Evolutionary conservation across 2,888 invertebrate species (phyloP).

Genomic region (Leptinotarsa haldemani): DNA sequence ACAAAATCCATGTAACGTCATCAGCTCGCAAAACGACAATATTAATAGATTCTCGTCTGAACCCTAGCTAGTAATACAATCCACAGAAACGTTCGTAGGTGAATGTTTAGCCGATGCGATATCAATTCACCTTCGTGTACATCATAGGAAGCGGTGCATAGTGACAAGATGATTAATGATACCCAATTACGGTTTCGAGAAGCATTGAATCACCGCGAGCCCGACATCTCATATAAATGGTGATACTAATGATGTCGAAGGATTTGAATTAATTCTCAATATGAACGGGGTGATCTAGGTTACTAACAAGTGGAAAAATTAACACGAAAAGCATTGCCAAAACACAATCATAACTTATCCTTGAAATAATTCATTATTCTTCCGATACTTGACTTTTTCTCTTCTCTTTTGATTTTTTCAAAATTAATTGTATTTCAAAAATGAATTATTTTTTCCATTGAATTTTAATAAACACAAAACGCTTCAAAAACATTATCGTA

Average conservation of each 20-base stretch:
- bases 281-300: neutral
- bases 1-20: neutral
- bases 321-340: no score
- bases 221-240: constrained; percentile 6
- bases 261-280: neutral
- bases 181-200: constrained; percentile 14
- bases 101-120: constrained; percentile 12
- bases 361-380: no score
- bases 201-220: constrained; percentile 11
- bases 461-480: no score
- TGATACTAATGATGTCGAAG: constrained; percentile 11
- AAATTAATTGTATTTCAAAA: no score
- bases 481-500: no score
- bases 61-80: constrained; percentile 16
- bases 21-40: constrained; percentile 1
- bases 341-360: no score
- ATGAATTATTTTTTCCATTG: no score
- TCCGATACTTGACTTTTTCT: no score
- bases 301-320: neutral
- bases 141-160: constrained; percentile 14
- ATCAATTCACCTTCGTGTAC: constrained; percentile 15
- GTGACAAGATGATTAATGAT: constrained; percentile 15
- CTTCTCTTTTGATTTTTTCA: no score
- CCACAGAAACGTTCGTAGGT: constrained; percentile 7
- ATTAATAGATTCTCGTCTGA: constrained; percentile 16